phyloP scores from a whole-genome alignment of 2,113 vertebrate species.

The Plecotus auritus region DNA sequence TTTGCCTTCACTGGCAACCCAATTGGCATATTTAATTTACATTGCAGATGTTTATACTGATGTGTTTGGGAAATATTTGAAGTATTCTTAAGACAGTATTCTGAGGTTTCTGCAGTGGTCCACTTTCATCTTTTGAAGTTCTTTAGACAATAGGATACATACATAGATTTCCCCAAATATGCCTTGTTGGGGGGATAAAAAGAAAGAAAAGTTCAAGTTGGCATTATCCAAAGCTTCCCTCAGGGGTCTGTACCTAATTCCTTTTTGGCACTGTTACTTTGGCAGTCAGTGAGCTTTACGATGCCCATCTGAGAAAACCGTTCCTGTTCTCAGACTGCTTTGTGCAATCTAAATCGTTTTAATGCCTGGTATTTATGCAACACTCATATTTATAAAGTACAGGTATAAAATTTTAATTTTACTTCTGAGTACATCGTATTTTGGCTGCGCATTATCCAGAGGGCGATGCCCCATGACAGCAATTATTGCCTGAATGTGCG shows the following conservation, averaged over 20 bases:
- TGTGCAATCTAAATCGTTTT: conserved; percentile 45
- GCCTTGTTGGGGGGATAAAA: conserved; percentile 13
- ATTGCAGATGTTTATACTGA: conserved; percentile 75
- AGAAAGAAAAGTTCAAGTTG: conserved; percentile 53
- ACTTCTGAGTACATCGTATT: not conserved
- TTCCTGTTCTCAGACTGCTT: conserved; percentile 29
- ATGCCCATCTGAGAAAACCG: conserved; percentile 30
- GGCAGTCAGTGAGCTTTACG: conserved; percentile 9
- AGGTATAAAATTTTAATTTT: conserved; percentile 50
- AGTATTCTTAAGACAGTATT: conserved; percentile 75
- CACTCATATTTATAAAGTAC: conserved; percentile 27
- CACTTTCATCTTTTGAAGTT: conserved; percentile 71
- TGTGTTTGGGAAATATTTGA: conserved; percentile 73
- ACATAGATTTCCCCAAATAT: conserved; percentile 71
- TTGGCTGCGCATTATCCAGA: not conserved
- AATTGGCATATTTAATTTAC: conserved; percentile 70
- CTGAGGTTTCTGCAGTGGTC: conserved; percentile 75
- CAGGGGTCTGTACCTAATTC: conserved; percentile 36
- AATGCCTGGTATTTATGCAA: conserved; percentile 42
- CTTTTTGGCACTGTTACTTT: conserved; percentile 18
- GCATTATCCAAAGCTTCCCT: conserved; percentile 16
- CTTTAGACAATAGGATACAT: conserved; percentile 69
- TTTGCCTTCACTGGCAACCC: conserved; percentile 68
- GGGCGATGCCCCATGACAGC: not conserved
- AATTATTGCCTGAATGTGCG: not conserved